phyloP scores from a whole-genome alignment of 2,888 invertebrate genomes.

The Pachliopta kotzebuea region DNA sequence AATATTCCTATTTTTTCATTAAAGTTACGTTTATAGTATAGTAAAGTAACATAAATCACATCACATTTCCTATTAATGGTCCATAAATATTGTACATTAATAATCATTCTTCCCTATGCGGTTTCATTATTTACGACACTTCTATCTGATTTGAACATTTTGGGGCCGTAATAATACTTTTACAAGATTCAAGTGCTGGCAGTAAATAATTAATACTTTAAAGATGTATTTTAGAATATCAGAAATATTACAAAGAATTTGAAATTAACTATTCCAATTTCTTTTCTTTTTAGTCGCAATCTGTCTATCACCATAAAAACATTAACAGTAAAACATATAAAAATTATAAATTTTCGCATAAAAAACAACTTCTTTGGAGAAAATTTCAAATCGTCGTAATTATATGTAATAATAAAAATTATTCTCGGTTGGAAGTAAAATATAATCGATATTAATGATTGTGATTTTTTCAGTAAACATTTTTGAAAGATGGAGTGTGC shows the following conservation, averaged over 20 bases:
- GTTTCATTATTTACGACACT: not conserved
- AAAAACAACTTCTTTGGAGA: constrained; percentile 32
- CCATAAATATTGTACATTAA: not conserved
- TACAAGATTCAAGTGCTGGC: not conserved
- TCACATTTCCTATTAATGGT: not conserved
- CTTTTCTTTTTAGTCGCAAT: constrained; percentile 38
- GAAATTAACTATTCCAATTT: constrained; percentile 10
- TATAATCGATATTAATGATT: not conserved
- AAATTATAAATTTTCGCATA: constrained; percentile 40
- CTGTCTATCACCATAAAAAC: constrained; percentile 41
- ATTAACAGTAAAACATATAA: constrained; percentile 47
- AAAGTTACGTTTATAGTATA: not conserved
- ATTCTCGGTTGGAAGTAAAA: not conserved
- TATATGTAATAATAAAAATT: constrained; percentile 1
- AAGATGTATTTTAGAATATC: constrained; percentile 2
- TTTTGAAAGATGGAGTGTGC: constrained; percentile 55
- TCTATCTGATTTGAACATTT: not conserved
- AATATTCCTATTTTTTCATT: not conserved
- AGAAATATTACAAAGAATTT: constrained; percentile 21
- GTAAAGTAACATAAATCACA: not conserved
- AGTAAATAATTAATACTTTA: constrained; percentile 2
- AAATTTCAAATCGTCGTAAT: constrained; percentile 1
- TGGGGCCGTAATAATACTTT: not conserved
- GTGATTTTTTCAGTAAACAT: constrained; percentile 18
- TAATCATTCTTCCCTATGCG: not conserved